Evolutionary conservation across 1,140 invertebrate genomes (phyloP).

Genomic region (Asbolus verrucosus): DNA sequence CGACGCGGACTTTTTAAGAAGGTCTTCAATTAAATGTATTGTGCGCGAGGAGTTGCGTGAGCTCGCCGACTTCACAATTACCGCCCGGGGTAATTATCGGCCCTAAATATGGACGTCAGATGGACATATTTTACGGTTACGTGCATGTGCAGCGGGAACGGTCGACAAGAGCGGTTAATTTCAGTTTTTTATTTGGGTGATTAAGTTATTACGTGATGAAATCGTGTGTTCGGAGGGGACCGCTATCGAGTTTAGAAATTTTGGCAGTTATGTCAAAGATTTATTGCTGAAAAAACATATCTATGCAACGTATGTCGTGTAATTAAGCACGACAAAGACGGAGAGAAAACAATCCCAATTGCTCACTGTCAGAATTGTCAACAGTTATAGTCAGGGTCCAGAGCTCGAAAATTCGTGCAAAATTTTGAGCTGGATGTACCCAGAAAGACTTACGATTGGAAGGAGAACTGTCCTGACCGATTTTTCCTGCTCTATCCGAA

Average conservation of each 20-base stretch:
- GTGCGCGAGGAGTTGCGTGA: neutral
- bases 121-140: conserved; percentile 32
- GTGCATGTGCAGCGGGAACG: conserved; percentile 26
- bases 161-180: conserved; percentile 1
- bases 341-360: too few species aligned
- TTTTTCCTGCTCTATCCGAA: too few species aligned
- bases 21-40: conserved; percentile 12
- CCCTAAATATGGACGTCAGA: conserved; percentile 12
- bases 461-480: too few species aligned
- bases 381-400: too few species aligned
- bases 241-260: too few species aligned
- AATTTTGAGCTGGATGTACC: too few species aligned
- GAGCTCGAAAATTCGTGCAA: too few species aligned
- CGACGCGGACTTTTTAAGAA: conserved; percentile 20
- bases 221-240: conserved; percentile 24
- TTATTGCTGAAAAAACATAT: too few species aligned
- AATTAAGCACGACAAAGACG: too few species aligned
- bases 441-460: too few species aligned
- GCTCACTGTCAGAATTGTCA: too few species aligned
- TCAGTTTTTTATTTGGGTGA: conserved; percentile 20
- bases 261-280: conserved; percentile 16
- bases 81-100: neutral
- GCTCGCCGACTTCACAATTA: neutral
- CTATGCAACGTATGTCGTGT: too few species aligned
- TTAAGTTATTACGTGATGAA: conserved; percentile 44